Evolutionary conservation across 1,140 invertebrate species (phyloP).

Genomic region (Choristoneura fumiferana): DNA sequence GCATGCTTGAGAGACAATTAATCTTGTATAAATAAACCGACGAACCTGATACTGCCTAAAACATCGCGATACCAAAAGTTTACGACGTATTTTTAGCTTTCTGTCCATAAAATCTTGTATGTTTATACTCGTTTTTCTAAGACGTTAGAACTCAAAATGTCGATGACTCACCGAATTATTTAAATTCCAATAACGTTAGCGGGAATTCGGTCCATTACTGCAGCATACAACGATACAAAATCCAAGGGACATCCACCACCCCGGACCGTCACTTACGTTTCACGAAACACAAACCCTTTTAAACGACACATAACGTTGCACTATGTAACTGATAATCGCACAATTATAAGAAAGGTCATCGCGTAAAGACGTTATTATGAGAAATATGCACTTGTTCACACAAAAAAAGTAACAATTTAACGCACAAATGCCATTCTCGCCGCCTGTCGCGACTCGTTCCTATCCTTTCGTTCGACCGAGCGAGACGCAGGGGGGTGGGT

Average conservation of each 20-base stretch:
- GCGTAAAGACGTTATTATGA: conserved; percentile 44
- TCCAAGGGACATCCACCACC: conserved; percentile 57
- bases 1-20: conserved; percentile 2
- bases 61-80: conserved; percentile 14
- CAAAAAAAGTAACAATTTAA: conserved; percentile 69
- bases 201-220: conserved; percentile 70
- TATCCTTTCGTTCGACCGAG: conserved; percentile 51
- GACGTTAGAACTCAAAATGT: conserved; percentile 38
- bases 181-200: conserved; percentile 73
- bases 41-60: not conserved
- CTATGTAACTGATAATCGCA: conserved; percentile 38
- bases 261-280: conserved; percentile 55
- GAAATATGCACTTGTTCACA: conserved; percentile 68
- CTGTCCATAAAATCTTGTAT: not conserved
- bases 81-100: not conserved
- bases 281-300: conserved; percentile 48
- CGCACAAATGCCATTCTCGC: conserved; percentile 70
- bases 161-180: conserved; percentile 76
- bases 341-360: conserved; percentile 38
- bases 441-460: conserved; percentile 21
- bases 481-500: conserved; percentile 38
- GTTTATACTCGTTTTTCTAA: conserved; percentile 28
- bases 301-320: conserved; percentile 52
- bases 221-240: conserved; percentile 53
- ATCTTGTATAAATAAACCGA: conserved; percentile 10